Evolutionary conservation across 1,140 invertebrate genomes (phyloP), one percentile per base, ranked within the genome.

Genomic region (Octopus bimaculoides): DNA sequence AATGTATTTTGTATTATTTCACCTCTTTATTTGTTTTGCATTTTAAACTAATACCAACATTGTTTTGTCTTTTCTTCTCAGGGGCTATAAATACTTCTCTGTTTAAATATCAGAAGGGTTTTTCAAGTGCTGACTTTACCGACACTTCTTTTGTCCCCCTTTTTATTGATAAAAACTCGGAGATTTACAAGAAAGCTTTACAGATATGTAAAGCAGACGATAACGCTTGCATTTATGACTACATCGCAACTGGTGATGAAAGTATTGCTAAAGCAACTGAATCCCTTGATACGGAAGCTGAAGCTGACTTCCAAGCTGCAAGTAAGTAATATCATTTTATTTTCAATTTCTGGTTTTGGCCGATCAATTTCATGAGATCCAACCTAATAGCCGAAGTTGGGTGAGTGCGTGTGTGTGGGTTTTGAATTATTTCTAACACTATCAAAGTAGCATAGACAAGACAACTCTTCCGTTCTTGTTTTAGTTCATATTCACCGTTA

Each of bases 181-280:
- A 0, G 4, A 61, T 66, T 10, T 52, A n/a, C 12, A 7, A 7
- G 6, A n/a, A 76, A 8, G 8, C 61, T 5, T 54, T 56, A 12
- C 6, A 75, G 14, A 26, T 52, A 55, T n/a, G 17, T 9, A 41
- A 54, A 54, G 78, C 69, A 4, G 7, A 52, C 7, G 52, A 56
- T 5, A 74, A 69, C 8, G 66, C 78, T 54, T 79, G 78, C 26
- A 75, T 79, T 74, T 79, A 53, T 52, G 78, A 79, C 53, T 79
- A 26, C 52, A 69, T 79, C 0, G 69, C 78, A 10, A 79, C 78
- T 9, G 69, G 55, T 20, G 71, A 79, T 73, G 56, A 54, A 52
- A 26, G 10, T 55, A 4, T 79, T 6, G 78, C 78, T 12, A 7
- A 56, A 17, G 20, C 52, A 75, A 75, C 20, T 10, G 14, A 9